Evolutionary conservation across 2,797 vertebrate genomes (phyloP).

Genomic region (Threskiornis aethiopicus): DNA sequence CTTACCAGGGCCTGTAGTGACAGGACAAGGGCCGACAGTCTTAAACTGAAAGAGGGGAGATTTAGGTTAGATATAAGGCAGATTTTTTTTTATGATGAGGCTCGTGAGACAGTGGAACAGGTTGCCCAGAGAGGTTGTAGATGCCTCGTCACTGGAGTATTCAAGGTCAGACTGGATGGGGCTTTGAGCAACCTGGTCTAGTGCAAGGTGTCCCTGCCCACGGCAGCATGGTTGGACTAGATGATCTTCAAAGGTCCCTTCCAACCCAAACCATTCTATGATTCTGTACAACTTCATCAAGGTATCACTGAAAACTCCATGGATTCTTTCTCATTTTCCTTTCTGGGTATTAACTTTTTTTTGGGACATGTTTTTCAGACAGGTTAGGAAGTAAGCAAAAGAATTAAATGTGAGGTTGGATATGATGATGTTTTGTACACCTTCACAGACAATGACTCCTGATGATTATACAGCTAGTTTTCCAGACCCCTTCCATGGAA

Average conservation of each 20-base stretch:
- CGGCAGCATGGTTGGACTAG: not conserved
- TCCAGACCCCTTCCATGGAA: not conserved
- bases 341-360: not conserved
- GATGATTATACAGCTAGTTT: not conserved
- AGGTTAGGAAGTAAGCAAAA: not conserved
- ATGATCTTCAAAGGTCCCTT: not conserved
- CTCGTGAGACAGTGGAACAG: not conserved
- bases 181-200: not conserved
- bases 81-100: not conserved
- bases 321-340: not conserved
- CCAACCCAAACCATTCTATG: not conserved
- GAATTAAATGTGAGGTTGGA: not conserved
- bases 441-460: not conserved
- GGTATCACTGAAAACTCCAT: not conserved
- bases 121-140: not conserved
- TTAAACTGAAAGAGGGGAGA: not conserved
- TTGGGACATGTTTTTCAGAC: not conserved
- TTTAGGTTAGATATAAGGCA: not conserved
- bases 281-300: not conserved
- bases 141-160: not conserved
- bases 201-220: not conserved
- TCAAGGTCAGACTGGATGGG: not conserved
- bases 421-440: not conserved
- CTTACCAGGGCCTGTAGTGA: not conserved
- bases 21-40: not conserved